Evolutionary conservation across 2,888 invertebrate species (phyloP).

Genomic region (Herminia tarsipennalis): DNA sequence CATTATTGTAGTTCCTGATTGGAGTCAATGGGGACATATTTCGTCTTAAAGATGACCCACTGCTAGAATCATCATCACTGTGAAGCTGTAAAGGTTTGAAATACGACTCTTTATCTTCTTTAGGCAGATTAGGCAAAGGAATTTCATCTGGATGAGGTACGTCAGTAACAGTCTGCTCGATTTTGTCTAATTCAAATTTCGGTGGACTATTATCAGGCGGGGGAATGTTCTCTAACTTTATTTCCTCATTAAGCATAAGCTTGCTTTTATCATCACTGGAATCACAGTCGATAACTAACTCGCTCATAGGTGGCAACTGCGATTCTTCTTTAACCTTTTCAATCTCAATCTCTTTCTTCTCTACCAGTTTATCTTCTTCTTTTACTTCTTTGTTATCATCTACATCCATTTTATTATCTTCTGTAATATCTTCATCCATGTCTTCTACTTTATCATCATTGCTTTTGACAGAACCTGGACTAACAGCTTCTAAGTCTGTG

Average conservation of each 20-base stretch:
- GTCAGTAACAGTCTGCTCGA: conserved; percentile 58
- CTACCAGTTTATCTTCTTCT: conserved; percentile 38
- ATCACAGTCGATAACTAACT: conserved; percentile 62
- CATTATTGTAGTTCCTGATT: conserved; percentile 77
- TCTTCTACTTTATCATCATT: conserved; percentile 73
- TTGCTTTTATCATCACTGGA: conserved; percentile 64
- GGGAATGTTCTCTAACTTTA: conserved; percentile 64
- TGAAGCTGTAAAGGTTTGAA: conserved; percentile 64
- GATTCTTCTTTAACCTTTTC: conserved; percentile 12
- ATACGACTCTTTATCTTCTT: conserved; percentile 62
- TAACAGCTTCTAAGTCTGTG: conserved; percentile 92
- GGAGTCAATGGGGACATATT: conserved; percentile 82
- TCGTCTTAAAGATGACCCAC: conserved; percentile 72
- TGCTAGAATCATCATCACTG: conserved; percentile 75
- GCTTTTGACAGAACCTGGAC: conserved; percentile 91
- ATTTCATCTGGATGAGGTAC: conserved; percentile 51
- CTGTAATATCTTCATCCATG: conserved; percentile 57
- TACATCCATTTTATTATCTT: conserved; percentile 53
- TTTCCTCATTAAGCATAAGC: conserved; percentile 66
- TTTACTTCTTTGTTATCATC: conserved; percentile 55
- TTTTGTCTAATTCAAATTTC: conserved; percentile 47
- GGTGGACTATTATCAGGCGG: conserved; percentile 78
- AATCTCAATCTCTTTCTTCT: conserved; percentile 74
- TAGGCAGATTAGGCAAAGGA: conserved; percentile 60
- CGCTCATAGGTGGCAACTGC: conserved; percentile 75